A percentile compares a stretch with the other conserved stretches of the same genome.
Evolutionary conservation across 1,140 invertebrate species (phyloP).

Genomic region (Anoplolepis gracilipes): DNA sequence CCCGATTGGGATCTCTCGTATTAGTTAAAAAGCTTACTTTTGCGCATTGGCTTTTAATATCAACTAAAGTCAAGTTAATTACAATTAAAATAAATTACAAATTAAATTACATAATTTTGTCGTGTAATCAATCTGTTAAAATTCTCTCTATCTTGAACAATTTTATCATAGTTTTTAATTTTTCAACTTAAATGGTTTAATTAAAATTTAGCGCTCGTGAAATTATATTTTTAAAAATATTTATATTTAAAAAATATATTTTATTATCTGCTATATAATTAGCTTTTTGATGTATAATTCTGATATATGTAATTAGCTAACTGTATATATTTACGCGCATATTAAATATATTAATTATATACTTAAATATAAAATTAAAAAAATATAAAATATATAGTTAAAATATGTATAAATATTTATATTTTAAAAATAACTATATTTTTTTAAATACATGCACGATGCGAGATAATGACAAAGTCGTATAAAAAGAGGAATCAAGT

Average conservation of each 20-base stretch:
- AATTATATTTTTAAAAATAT: background rate
- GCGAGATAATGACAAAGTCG: background rate
- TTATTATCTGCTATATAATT: too few species aligned
- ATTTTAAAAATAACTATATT: too few species aligned
- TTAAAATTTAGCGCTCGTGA: background rate
- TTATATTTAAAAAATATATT: too few species aligned
- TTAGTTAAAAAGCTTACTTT: conserved; percentile 72
- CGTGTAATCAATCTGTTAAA: background rate
- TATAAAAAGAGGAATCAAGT: background rate
- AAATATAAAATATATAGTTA: too few species aligned
- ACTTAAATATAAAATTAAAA: too few species aligned
- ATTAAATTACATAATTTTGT: background rate
- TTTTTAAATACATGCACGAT: background rate
- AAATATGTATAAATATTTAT: too few species aligned
- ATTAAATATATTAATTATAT: too few species aligned
- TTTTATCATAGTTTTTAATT: background rate
- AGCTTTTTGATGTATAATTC: too few species aligned
- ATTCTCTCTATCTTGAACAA: background rate
- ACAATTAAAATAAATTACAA: background rate
- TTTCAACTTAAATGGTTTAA: background rate
- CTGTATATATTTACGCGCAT: too few species aligned
- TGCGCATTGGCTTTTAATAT: background rate
- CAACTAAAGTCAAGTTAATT: background rate
- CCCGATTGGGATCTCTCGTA: conserved; percentile 81
- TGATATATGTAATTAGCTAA: too few species aligned